These are phyloP conservation scores for Oryzias curvinotus DNA, from an alignment of 2,113 vertebrate species.

Conservation along the genomic window DNA sequence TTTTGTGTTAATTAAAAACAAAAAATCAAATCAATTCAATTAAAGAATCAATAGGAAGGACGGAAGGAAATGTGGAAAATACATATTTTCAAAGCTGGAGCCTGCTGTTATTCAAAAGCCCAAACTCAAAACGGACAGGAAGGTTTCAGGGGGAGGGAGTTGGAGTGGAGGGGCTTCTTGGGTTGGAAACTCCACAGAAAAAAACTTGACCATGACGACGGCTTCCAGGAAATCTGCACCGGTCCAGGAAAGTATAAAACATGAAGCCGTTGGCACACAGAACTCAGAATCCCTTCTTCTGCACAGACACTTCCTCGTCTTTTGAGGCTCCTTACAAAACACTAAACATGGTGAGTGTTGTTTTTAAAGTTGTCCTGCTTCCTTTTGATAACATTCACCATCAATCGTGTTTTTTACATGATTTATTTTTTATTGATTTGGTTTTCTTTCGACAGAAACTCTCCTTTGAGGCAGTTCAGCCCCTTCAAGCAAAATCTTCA, in stretches of 20 bases:
- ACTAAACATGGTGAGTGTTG: slow-evolving; percentile 62
- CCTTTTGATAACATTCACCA: background rate
- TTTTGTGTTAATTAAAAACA: too few relatives aligned
- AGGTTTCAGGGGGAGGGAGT: too few relatives aligned
- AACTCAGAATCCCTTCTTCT: slow-evolving; percentile 14
- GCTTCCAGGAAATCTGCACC: slow-evolving; percentile 52
- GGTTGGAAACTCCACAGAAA: slow-evolving; percentile 60
- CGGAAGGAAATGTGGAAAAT: too few relatives aligned
- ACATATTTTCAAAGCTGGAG: too few relatives aligned
- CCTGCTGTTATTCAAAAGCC: too few relatives aligned
- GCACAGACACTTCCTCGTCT: background rate
- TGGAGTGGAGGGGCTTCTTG: background rate
- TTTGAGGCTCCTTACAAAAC: background rate
- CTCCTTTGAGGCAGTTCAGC: slow-evolving; percentile 6
- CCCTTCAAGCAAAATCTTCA: background rate
- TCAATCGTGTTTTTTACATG: background rate
- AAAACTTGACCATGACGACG: background rate
- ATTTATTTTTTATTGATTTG: background rate
- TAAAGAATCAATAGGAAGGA: too few relatives aligned
- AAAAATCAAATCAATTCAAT: too few relatives aligned
- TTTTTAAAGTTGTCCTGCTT: background rate
- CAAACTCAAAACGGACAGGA: too few relatives aligned
- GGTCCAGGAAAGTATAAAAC: slow-evolving; percentile 26
- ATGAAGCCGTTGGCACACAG: background rate
- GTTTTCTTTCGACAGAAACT: slow-evolving; percentile 31